These are phyloP conservation scores for Trichomycterus rosablanca DNA, from an alignment of 2,113 vertebrate species.

Conservation along the genomic window DNA sequence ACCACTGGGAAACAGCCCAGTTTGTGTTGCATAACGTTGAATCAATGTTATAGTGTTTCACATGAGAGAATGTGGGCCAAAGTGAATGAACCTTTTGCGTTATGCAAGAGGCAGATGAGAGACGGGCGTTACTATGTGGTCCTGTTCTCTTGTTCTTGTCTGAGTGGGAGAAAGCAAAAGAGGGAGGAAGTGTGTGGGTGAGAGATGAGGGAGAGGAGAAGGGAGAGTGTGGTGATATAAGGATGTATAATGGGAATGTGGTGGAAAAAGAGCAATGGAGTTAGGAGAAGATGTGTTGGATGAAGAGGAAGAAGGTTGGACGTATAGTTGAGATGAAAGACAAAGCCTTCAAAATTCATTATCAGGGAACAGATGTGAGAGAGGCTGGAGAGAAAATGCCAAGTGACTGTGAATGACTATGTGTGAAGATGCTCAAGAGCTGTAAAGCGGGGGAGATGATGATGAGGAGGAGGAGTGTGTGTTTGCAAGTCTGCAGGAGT, in stretches of 20 bases:
- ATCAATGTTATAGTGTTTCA: neutral
- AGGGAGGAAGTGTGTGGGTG: conserved; percentile 25
- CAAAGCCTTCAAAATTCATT: conserved; percentile 10
- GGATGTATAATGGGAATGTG: neutral
- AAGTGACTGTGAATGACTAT: conserved; percentile 4
- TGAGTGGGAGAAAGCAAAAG: conserved; percentile 19
- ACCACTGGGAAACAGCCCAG: neutral
- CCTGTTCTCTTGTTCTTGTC: conserved; percentile 35
- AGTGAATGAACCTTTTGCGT: conserved; percentile 27
- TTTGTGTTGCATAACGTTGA: conserved; percentile 11
- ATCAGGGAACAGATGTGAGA: conserved; percentile 44
- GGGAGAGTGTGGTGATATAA: neutral
- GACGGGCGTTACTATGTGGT: conserved; percentile 28
- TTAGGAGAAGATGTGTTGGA: neutral
- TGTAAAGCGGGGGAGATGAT: conserved; percentile 28
- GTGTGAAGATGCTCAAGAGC: conserved; percentile 35
- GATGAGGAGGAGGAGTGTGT: conserved; percentile 12
- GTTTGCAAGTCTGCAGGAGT: conserved; percentile 49
- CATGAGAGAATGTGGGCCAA: conserved; percentile 27
- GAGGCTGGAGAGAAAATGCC: conserved; percentile 47
- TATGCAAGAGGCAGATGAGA: conserved; percentile 26
- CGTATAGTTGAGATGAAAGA: conserved; percentile 17
- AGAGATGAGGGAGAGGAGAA: conserved; percentile 38
- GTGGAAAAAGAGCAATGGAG: neutral
- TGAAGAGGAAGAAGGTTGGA: neutral